These are phyloP conservation scores for Nannospalax galili DNA, from an alignment of 2,113 vertebrate genomes.

Conservation along the genomic window DNA sequence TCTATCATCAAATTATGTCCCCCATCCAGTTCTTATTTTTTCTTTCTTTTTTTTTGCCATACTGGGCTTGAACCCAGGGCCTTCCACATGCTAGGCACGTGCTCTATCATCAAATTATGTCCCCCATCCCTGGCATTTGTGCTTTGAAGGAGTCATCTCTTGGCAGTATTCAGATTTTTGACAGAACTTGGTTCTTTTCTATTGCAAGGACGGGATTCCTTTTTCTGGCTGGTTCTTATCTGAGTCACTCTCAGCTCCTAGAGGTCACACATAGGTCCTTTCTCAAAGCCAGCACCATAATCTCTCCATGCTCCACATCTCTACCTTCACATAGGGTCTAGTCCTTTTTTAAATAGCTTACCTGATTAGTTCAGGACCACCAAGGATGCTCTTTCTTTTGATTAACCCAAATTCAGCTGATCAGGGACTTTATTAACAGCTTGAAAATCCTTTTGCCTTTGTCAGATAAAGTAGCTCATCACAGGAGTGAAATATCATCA, in stretches of 20 bases:
- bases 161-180: not conserved
- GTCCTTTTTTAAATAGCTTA: no score
- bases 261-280: not conserved
- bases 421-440: not conserved
- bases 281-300: not conserved
- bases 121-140: no score
- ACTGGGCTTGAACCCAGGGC: no score
- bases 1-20: no score
- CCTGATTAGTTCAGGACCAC: no score
- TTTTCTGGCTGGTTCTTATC: not conserved
- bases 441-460: not conserved
- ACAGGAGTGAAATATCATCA: not conserved
- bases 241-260: not conserved
- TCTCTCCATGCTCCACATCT: not conserved
- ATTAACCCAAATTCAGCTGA: not conserved
- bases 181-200: not conserved
- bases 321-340: not conserved
- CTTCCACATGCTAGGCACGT: no score
- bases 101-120: no score
- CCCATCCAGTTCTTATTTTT: no score
- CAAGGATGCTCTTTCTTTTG: not conserved
- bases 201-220: not conserved
- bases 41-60: no score
- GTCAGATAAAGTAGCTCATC: not conserved
- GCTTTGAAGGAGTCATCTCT: not conserved